Evolutionary conservation across 2,797 vertebrate species (phyloP), one percentile per base, ranked within the genome.

Genomic region (Glyptemys insculpta): DNA sequence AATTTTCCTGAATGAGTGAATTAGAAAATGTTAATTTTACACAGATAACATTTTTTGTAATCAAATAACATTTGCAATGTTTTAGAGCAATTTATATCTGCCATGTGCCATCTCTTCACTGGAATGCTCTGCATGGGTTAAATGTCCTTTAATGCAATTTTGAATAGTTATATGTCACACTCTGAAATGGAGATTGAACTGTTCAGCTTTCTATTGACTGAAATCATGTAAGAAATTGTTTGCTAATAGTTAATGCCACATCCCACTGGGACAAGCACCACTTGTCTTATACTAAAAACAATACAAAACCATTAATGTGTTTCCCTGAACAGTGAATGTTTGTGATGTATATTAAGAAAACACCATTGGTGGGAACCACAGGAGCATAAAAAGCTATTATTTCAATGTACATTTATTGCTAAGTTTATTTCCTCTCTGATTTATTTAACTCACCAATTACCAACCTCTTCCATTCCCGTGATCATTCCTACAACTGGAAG

Each of bases 181-280:
- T 89, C 81, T 91, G 92, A 94, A 97, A 96, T 85, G 82, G 91
- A 91, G 91, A 96, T 41, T 93, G 91, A 96, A 93, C 56, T 91
- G 65, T 79, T 97, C 31, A 52, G 0, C 85, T 96, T 92, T 97
- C 86, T 95, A 83, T 95, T 92, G 96, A 96, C 81, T 89, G 92
- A 96, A 97, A 96, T 95, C 5, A 95, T 25, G 78, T 91, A 95
- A 93, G 95, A 94, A 83, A 96, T 95, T 82, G 86, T 96, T 97
- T 95, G 95, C 92, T 97, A 96, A 96, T 97, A 97, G 97, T 97
- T 97, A 97, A 97, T 90, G 95, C 90, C 81, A 93, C 52, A 18
- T 91, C 91, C 96, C 95, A 90, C 49, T 49, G 94, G 87, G 96
- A 96, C 90, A 89, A 94, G 88, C 59, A 93, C 53, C 91, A 88